Percentiles rank a stretch among this genome's conserved stretches.
These are phyloP conservation scores for Premnoplex brunnescens DNA, from an alignment of 2,797 vertebrate species.

Conservation along the genomic window DNA sequence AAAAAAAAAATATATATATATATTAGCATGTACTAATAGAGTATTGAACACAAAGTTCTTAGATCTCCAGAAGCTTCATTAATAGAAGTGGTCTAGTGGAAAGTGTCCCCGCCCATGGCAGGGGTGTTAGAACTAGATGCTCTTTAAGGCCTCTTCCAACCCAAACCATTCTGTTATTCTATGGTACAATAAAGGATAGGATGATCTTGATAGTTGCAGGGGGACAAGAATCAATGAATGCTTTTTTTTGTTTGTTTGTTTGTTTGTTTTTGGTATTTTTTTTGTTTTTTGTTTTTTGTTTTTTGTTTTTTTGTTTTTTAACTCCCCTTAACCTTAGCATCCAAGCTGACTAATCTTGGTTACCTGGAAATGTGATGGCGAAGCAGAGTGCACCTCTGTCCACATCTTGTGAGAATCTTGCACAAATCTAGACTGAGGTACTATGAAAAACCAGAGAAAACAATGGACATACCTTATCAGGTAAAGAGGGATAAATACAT, in stretches of 20 bases:
- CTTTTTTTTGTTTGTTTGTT: neutral
- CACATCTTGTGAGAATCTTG: constrained; percentile 88
- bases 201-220: neutral
- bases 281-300: too few relatives aligned
- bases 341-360: constrained; percentile 78
- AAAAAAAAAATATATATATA: neutral
- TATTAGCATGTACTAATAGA: neutral
- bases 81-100: neutral
- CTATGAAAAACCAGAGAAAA: constrained; percentile 86
- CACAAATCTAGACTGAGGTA: constrained; percentile 89
- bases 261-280: too few relatives aligned
- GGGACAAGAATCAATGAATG: neutral
- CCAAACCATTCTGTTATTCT: neutral
- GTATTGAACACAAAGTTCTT: neutral
- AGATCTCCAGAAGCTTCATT: neutral
- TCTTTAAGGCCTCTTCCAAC: neutral
- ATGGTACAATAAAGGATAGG: neutral
- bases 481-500: constrained; percentile 65
- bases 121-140: neutral
- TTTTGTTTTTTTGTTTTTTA: neutral
- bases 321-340: constrained; percentile 72
- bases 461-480: constrained; percentile 86
- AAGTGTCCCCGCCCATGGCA: neutral
- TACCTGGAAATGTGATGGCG: constrained; percentile 81
- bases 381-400: constrained; percentile 67